Evolutionary conservation across 1,140 invertebrate genomes (phyloP).

Genomic region (Brachionus paranguensis): DNA sequence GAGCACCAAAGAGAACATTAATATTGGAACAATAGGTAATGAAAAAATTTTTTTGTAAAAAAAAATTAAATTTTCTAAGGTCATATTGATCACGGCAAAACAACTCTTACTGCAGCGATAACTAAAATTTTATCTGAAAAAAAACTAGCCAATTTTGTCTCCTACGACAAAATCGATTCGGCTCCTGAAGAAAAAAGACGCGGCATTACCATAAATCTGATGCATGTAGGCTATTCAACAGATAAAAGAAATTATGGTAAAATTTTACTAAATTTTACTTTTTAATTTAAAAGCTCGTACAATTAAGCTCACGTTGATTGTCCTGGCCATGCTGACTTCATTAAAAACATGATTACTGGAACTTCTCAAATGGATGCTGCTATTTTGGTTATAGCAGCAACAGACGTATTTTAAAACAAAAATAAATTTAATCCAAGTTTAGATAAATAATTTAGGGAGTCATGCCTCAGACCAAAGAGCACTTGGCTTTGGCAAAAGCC

Average conservation of each 20-base stretch:
- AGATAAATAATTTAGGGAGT: slow-evolving; percentile 64
- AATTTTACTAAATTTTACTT: too few relatives aligned
- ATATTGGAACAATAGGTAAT: slow-evolving; percentile 35
- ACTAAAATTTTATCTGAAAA: slow-evolving; percentile 60
- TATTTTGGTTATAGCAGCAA: slow-evolving; percentile 94
- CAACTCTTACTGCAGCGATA: slow-evolving; percentile 92
- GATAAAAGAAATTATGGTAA: slow-evolving; percentile 62
- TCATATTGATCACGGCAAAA: slow-evolving; percentile 97
- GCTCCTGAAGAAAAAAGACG: slow-evolving; percentile 86
- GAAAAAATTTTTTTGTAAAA: neutral
- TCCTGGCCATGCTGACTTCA: slow-evolving; percentile 89
- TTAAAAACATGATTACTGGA: slow-evolving; percentile 98
- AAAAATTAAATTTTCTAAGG: slow-evolving; percentile 56
- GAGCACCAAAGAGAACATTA: slow-evolving; percentile 14
- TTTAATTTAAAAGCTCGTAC: too few relatives aligned
- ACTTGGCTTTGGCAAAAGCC: slow-evolving; percentile 86
- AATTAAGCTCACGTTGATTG: slow-evolving; percentile 66
- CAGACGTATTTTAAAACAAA: slow-evolving; percentile 56
- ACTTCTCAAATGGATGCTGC: slow-evolving; percentile 99
- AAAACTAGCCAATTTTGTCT: slow-evolving; percentile 64
- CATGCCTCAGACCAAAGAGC: slow-evolving; percentile 97
- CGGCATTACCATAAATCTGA: slow-evolving; percentile 93
- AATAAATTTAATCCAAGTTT: neutral
- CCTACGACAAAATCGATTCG: slow-evolving; percentile 87
- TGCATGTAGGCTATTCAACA: slow-evolving; percentile 84